Percentiles rank a stretch among this genome's conserved stretches.
Evolutionary conservation across 37 sponge, comb jelly and placozoan genomes (phyloP).

Genomic region (Hexactinellida sp.): DNA sequence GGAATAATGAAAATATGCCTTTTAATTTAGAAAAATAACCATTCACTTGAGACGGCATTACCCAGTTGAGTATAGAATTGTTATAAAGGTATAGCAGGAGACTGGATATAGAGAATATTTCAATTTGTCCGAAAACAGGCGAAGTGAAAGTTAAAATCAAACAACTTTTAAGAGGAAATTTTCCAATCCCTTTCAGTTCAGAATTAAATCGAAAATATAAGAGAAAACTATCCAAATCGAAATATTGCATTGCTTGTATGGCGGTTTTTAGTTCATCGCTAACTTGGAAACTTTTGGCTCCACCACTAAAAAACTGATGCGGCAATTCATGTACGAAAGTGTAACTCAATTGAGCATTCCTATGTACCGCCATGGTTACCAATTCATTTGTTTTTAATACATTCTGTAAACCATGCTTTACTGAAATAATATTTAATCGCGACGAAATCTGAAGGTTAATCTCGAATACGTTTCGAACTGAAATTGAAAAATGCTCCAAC

Average conservation of each 20-base stretch:
- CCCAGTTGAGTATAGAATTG: background rate
- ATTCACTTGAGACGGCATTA: background rate
- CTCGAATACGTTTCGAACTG: background rate
- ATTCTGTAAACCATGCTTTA: background rate
- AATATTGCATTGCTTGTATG: background rate
- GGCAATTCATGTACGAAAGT: background rate
- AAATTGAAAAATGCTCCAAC: background rate
- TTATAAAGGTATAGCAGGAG: background rate
- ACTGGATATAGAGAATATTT: background rate
- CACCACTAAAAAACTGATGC: background rate
- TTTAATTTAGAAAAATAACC: background rate
- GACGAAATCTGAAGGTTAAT: background rate
- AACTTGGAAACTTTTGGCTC: background rate
- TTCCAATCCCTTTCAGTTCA: background rate
- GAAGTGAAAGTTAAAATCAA: background rate
- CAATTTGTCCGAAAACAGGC: background rate
- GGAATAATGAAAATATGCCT: conserved; percentile 1
- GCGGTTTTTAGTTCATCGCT: background rate
- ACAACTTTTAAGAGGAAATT: background rate
- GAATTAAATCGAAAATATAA: background rate
- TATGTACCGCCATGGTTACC: background rate
- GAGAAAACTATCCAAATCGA: background rate
- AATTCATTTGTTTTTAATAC: background rate
- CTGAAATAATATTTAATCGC: background rate
- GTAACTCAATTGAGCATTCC: background rate